Base-by-base conservation (phyloP, 2,888 invertebrate species). In the Pseudococcus jackbeardsleyi region DNA sequence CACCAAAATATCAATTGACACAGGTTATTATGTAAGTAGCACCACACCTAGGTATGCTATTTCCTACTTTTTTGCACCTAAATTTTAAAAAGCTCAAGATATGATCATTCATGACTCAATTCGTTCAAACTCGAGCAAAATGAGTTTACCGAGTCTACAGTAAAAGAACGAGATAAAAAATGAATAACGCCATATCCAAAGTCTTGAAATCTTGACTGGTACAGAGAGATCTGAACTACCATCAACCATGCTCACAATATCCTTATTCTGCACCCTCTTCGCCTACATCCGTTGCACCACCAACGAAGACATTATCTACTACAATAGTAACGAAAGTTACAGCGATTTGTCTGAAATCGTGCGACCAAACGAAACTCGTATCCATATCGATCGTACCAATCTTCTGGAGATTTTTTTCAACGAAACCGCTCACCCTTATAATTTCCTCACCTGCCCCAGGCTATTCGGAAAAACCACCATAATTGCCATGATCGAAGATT, bases 401-500 rank as follows among this genome's bases (percentile, higher is more conserved):
- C 15, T 72, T 7, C 72, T 72, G 7, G 72, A 72, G 72, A 33
- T 72, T 3, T 72, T 72, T 7, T 72, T 72, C 72, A 33, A 33
- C 72, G 72, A 72, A 72, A 72, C 72, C 72, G 1, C 17, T 4
- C 26, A 72, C 8, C 72, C 33, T 3, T 72, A 72, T 33, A 72
- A 26, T 7, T 72, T 39, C 33, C 72, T 72, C 72, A 72, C 72
- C 0, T 72, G 72, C 33, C 72, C 72, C 19, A 72, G 72, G 17
- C 8, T 72, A 33, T 72, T 72, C 72, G 72, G 72, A 6, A 72
- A 72, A 33, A 72, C 72, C 33, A 17, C 33, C 5, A 33, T 72
- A 33, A 72, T 72, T 12, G 72, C 72, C 17, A 72, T 72, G 72
- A 26, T 72, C 72, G 72, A 72, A 33, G 72, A 72, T 15, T 72